Percentiles rank a stretch among this genome's conserved stretches.
phyloP scores from a whole-genome alignment of 2,113 vertebrate species.

The Labrus mixtus region DNA sequence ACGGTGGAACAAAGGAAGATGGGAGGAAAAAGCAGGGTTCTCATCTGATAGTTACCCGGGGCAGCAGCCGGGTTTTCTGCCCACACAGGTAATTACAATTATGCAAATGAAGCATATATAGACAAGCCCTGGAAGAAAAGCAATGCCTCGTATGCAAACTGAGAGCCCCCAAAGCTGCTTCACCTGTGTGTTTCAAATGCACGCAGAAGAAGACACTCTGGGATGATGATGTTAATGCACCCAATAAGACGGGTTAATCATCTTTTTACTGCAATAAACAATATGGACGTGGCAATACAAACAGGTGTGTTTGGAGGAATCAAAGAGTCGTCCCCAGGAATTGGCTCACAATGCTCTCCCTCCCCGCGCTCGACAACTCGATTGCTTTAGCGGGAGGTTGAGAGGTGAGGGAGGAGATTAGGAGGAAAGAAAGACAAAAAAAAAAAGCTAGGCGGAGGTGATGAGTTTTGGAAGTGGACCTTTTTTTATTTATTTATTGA shows the following conservation, averaged over 20 bases:
- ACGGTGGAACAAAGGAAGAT: conserved; percentile 46
- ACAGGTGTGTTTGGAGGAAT: conserved; percentile 28
- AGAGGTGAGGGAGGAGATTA: conserved; percentile 43
- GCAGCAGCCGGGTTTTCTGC: conserved; percentile 63
- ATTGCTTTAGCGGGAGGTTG: conserved; percentile 63
- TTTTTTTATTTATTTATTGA: conserved; percentile 8
- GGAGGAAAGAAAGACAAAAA: conserved; percentile 13
- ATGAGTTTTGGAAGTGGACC: conserved; percentile 47
- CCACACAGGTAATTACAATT: conserved; percentile 81
- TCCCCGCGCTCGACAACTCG: conserved; percentile 21
- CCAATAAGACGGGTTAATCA: conserved; percentile 27
- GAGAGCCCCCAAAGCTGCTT: conserved; percentile 21
- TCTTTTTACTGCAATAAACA: conserved; percentile 37
- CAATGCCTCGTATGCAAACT: conserved; percentile 40
- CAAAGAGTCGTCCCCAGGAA: conserved; percentile 31
- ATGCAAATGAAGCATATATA: conserved; percentile 72
- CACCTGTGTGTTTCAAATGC: conserved; percentile 46
- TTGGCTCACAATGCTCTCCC: conserved; percentile 49
- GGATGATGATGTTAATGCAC: conserved; percentile 48
- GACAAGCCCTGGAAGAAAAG: conserved; percentile 63
- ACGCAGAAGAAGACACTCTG: conserved; percentile 11
- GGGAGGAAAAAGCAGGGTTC: conserved; percentile 49
- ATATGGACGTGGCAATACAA: conserved; percentile 2
- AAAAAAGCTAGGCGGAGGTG: conserved; percentile 21
- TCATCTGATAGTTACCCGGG: conserved; percentile 71